Evolutionary conservation across 53 echinoderm and acorn worm species (phyloP).

Genomic region (Mesocentrotus franciscanus): DNA sequence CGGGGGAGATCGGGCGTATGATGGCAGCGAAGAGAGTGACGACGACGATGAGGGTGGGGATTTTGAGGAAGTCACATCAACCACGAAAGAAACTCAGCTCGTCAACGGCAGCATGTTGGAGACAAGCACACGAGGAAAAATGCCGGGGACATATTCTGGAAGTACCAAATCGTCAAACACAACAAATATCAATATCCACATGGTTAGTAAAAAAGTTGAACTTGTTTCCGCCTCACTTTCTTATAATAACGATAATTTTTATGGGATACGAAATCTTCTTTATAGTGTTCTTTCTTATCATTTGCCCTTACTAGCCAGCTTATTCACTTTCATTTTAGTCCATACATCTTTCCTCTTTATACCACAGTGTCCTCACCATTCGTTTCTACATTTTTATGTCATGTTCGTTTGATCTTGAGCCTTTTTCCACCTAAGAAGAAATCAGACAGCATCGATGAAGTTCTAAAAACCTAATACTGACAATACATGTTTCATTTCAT

Average conservation of each 20-base stretch:
- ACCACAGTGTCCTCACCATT: no score
- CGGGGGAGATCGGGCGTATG: constrained; percentile 16
- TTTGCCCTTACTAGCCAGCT: not conserved
- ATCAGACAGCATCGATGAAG: not conserved
- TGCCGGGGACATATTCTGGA: not conserved
- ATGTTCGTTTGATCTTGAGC: not conserved
- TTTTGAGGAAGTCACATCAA: not conserved
- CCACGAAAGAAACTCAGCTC: not conserved
- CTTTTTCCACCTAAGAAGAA: not conserved
- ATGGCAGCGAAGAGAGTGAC: not conserved
- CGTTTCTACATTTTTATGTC: not conserved
- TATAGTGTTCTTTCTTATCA: not conserved
- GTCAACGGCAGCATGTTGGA: not conserved
- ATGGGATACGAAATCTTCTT: no score
- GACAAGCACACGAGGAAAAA: not conserved
- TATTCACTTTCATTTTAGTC: not conserved
- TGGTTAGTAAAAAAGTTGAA: not conserved
- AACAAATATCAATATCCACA: constrained; percentile 17
- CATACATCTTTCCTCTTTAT: no score
- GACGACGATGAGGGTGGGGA: not conserved
- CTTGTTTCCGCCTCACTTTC: not conserved
- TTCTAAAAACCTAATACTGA: no score
- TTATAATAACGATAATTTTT: no score
- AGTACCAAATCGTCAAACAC: not conserved
- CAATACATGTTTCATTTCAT: no score